Evolutionary conservation across 2,113 vertebrate species (phyloP).

Genomic region (Zosterops hypoxanthus): DNA sequence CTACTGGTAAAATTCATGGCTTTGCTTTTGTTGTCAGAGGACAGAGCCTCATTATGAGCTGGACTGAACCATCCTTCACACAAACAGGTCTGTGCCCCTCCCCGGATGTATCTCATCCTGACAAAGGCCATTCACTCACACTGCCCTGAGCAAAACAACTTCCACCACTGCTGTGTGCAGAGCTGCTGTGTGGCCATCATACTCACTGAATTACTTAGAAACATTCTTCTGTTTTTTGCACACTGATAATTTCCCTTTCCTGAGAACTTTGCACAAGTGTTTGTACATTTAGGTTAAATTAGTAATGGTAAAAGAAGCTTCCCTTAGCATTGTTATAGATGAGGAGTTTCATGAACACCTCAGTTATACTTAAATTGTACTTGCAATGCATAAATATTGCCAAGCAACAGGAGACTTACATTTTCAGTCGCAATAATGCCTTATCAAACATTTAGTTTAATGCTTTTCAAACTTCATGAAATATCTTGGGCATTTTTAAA

Average conservation of each 20-base stretch:
- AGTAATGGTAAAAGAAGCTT: neutral
- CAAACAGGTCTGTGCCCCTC: neutral
- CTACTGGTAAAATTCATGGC: neutral
- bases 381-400: neutral
- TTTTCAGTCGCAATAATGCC: neutral
- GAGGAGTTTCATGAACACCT: neutral
- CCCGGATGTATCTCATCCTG: neutral
- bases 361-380: neutral
- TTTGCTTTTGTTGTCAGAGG: neutral
- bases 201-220: neutral
- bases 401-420: neutral
- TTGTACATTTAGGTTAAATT: neutral
- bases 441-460: neutral
- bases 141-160: neutral
- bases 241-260: neutral
- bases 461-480: neutral
- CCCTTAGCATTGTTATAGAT: neutral
- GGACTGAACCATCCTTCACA: neutral
- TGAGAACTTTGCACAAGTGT: neutral
- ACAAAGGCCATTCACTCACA: neutral
- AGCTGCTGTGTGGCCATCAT: neutral
- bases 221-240: neutral
- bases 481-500: neutral
- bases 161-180: neutral
- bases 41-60: neutral